Evolutionary conservation across 2,888 invertebrate genomes (phyloP).

Genomic region (Rotaria sp.): DNA sequence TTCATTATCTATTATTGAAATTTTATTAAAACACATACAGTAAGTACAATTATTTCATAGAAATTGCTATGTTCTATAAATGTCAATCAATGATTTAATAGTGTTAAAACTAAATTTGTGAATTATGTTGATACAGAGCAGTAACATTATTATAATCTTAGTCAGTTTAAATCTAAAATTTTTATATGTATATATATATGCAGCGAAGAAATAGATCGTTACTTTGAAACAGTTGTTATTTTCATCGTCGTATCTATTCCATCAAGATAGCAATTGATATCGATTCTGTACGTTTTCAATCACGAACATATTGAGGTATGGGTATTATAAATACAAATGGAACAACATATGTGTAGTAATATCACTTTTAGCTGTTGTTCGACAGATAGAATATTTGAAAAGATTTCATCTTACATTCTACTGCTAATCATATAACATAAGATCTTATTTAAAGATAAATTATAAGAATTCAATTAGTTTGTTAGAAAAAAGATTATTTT

Average conservation of each 20-base stretch:
- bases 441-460: not conserved
- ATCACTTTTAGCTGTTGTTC: not conserved
- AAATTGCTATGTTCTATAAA: not conserved
- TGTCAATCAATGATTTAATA: not conserved
- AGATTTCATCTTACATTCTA: not conserved
- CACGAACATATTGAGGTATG: not conserved
- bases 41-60: not conserved
- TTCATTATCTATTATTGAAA: no score
- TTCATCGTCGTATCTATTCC: not conserved
- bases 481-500: not conserved
- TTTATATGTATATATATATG: no score
- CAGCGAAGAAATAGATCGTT: not conserved
- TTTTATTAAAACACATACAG: not conserved
- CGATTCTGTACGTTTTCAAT: not conserved
- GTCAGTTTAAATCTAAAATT: not conserved
- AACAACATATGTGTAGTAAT: not conserved
- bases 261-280: not conserved
- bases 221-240: not conserved
- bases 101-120: not conserved
- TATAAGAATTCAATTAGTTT: not conserved
- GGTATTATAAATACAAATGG: not conserved
- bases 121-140: not conserved
- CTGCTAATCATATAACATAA: not conserved
- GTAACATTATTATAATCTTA: not conserved
- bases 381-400: not conserved